Evolutionary conservation across 2,113 vertebrate species (phyloP), one percentile per base, ranked within the genome.

Genomic region (Corapipo altera): DNA sequence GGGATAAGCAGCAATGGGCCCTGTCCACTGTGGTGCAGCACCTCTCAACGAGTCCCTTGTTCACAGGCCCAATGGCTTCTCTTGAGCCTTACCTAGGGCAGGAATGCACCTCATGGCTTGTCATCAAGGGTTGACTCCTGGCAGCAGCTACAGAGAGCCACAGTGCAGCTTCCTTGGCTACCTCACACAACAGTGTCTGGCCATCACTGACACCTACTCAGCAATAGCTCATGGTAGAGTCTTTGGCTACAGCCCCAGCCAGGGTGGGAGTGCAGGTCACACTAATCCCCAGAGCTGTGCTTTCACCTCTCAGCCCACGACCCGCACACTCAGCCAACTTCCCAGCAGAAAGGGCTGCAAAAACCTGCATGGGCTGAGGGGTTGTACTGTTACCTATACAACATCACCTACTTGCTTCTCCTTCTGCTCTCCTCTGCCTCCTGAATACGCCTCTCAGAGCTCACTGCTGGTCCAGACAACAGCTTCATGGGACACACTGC

Each of bases 401-500:
- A 84, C 33, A 51, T 49, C 48, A 67, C 30, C 69, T 69, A 37
- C 62, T 84, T 49, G 27, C 21, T 75, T 67, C 67, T 79, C 11
- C 11, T 82, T 27, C 59, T 39, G n/a, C 61, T 77, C 65, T 44
- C 30, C 52, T 79, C 30, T 77, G 7, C 22, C 44, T 75, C 28
- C 35, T 41, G 75, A 75, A 22, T 37, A 8, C 2, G 14, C 14
- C 24, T n/a, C 23, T 65, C 6, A 11, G 65, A 86, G 65, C 28
- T 70, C 17, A 8, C n/a, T 52, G 70, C 75, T 73, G 55, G 14
- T 32, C 46, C 30, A 37, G n/a, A 23, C 57, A 46, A 10, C 84
- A 51, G 52, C 39, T 32, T 65, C 58, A 27, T 1, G 0, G n/a
- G 44, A 41, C 26, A n/a, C 39, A 20, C 1, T 1, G 0, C 7